Conservation (phyloP, 2,113 vertebrate species). For the Poecile atricapillus region DNA sequence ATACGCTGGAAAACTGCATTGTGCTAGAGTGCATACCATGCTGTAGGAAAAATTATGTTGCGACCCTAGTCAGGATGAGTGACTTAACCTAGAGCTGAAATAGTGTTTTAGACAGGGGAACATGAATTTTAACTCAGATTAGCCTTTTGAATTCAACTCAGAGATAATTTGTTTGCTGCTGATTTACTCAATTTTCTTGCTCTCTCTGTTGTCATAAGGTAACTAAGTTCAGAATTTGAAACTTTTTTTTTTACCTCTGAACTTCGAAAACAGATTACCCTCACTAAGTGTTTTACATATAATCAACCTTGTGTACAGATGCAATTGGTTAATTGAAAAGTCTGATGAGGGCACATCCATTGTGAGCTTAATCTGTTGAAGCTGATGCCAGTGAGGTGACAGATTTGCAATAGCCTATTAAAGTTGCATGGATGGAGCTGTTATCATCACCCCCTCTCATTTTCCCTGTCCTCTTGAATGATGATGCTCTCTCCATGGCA, state of each 20-base stretch:
- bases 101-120: neutral
- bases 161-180: neutral
- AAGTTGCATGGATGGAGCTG: conserved; percentile 2
- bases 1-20: neutral
- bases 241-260: neutral
- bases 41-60: neutral
- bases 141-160: neutral
- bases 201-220: neutral
- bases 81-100: neutral
- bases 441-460: neutral
- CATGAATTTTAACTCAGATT: neutral
- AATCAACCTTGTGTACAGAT: neutral
- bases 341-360: neutral
- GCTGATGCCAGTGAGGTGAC: neutral
- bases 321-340: neutral
- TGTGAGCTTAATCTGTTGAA: neutral
- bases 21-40: neutral
- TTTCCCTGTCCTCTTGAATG: neutral
- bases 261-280: neutral
- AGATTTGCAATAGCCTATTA: neutral
- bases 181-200: neutral
- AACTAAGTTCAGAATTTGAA: neutral
- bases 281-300: neutral
- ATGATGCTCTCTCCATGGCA: neutral
- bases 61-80: neutral